Evolutionary conservation across 2,113 vertebrate species (phyloP).

Genomic region (Phrynosoma blainvillii): DNA sequence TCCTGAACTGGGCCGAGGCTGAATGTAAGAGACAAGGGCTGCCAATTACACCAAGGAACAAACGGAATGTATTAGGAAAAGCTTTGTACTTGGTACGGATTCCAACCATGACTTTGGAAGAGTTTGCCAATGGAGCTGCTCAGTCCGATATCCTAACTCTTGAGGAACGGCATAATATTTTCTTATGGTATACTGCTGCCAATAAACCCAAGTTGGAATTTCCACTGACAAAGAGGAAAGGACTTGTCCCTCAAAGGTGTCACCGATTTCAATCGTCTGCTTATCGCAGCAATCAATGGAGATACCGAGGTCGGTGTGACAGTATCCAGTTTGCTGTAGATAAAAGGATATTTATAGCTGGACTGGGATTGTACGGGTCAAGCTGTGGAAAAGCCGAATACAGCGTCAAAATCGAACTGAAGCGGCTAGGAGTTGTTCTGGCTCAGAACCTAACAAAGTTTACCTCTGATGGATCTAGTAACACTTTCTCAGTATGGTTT

Average conservation of each 20-base stretch:
- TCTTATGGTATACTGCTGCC: conserved; percentile 95
- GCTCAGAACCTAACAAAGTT: conserved; percentile 91
- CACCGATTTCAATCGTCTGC: conserved; percentile 95
- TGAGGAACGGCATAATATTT: conserved; percentile 93
- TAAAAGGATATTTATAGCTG: conserved; percentile 91
- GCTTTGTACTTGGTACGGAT: conserved; percentile 91
- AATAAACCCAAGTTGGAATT: conserved; percentile 92
- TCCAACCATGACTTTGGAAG: conserved; percentile 92
- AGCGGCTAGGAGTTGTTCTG: conserved; percentile 86
- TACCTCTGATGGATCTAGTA: conserved; percentile 92
- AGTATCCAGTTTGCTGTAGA: conserved; percentile 98
- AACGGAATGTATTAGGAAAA: conserved; percentile 86
- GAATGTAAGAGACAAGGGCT: conserved; percentile 91
- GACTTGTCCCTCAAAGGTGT: conserved; percentile 87
- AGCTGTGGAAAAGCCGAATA: conserved; percentile 93
- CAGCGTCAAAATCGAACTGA: conserved; percentile 91
- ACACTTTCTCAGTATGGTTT: conserved; percentile 92
- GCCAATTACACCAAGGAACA: conserved; percentile 79
- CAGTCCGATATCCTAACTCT: conserved; percentile 93
- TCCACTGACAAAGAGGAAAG: conserved; percentile 83
- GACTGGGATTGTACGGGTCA: conserved; percentile 92
- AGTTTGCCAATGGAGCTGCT: conserved; percentile 94
- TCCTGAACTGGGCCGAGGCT: conserved; percentile 89
- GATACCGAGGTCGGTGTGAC: conserved; percentile 95
- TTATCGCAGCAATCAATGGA: conserved; percentile 97